Evolutionary conservation across 2,797 vertebrate genomes (phyloP).

Genomic region (Pipistrellus kuhlii): DNA sequence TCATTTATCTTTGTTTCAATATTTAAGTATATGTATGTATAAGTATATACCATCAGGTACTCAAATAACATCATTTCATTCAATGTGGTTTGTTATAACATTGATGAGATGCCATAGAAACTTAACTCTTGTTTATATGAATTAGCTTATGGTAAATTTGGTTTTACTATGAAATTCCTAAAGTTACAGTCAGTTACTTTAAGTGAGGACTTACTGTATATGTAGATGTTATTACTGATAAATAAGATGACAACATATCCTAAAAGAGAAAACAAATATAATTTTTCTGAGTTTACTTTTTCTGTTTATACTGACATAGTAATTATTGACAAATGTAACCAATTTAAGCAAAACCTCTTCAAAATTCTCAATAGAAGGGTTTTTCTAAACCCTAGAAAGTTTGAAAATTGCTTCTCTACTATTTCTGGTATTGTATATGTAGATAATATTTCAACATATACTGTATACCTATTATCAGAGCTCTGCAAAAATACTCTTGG

Average conservation of each 20-base stretch:
- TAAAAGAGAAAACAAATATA: neutral
- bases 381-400: neutral
- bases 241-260: neutral
- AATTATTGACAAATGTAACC: neutral
- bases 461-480: neutral
- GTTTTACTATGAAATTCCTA: neutral
- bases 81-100: neutral
- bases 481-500: neutral
- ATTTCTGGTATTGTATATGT: neutral
- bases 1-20: neutral
- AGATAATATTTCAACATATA: neutral
- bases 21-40: neutral
- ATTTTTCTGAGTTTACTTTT: neutral
- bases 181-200: neutral
- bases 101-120: neutral
- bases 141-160: neutral
- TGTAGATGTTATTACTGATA: neutral
- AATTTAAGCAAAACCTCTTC: neutral
- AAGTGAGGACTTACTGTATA: neutral
- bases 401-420: slow-evolving; percentile 27
- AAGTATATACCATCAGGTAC: neutral
- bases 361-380: neutral
- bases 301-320: neutral
- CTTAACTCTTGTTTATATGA: neutral
- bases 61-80: neutral